These are phyloP conservation scores for Trypoxylus dichotomus DNA, from an alignment of 1,140 invertebrate genomes.

Conservation along the genomic window DNA sequence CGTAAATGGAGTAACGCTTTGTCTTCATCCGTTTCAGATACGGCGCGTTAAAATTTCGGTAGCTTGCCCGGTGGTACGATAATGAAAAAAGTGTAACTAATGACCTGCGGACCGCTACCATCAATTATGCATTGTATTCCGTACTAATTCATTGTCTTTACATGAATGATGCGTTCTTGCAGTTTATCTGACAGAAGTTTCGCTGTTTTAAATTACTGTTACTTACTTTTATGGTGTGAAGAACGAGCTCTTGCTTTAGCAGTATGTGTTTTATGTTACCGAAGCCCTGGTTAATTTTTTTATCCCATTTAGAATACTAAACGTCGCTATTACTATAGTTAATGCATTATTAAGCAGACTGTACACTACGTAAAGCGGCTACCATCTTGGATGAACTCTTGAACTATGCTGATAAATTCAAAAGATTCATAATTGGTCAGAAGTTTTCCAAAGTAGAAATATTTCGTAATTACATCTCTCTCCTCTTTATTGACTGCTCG, in stretches of 20 bases:
- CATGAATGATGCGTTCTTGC: conserved; percentile 17
- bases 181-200: conserved; percentile 6
- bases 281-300: too few relatives aligned
- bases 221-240: not conserved
- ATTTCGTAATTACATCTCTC: too few relatives aligned
- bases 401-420: too few relatives aligned
- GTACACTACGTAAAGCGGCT: too few relatives aligned
- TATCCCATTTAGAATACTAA: too few relatives aligned
- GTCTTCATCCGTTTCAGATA: conserved; percentile 22
- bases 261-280: too few relatives aligned
- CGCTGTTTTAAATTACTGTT: not conserved
- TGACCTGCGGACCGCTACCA: conserved; percentile 7
- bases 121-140: conserved; percentile 20
- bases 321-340: too few relatives aligned
- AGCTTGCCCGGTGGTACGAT: conserved; percentile 9
- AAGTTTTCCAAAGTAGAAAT: too few relatives aligned
- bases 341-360: too few relatives aligned
- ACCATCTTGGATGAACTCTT: too few relatives aligned
- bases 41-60: conserved; percentile 21
- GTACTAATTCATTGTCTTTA: conserved; percentile 23
- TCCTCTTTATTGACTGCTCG: too few relatives aligned
- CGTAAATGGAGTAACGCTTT: conserved; percentile 25
- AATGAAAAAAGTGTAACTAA: conserved; percentile 25
- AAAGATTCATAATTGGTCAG: too few relatives aligned
- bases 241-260: not conserved